Evolutionary conservation across 2,888 invertebrate genomes (phyloP).

Genomic region (Amphipoea oculea): DNA sequence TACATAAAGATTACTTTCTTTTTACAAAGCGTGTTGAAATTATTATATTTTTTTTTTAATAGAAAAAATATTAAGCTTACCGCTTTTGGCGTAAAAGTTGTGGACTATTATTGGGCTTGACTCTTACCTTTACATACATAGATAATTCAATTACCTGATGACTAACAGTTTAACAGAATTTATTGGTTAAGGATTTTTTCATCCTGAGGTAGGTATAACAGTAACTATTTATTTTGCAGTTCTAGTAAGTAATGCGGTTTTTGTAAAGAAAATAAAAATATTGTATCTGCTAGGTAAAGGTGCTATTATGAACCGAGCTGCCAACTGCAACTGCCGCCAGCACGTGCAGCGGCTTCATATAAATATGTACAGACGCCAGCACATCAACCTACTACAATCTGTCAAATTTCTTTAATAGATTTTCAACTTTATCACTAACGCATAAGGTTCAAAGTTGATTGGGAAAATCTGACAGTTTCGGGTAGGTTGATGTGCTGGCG

Average conservation of each 20-base stretch:
- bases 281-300: not conserved
- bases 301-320: no score
- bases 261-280: not conserved
- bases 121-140: not conserved
- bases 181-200: not conserved
- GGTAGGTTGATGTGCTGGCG: no score
- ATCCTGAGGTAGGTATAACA: no score
- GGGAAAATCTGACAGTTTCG: no score
- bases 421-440: no score
- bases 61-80: not conserved
- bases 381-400: no score
- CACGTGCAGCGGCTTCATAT: no score
- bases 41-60: no score
- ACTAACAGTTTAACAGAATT: not conserved
- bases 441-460: no score
- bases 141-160: constrained; percentile 3
- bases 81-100: not conserved
- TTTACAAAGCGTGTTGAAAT: not conserved
- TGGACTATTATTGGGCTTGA: constrained; percentile 1
- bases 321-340: no score
- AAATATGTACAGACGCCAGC: no score
- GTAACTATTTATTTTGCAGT: not conserved
- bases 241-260: not conserved
- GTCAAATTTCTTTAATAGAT: no score
- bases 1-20: not conserved